A percentile compares a stretch with the other conserved stretches of the same genome.
phyloP scores from a whole-genome alignment of 1,140 invertebrate species.

The Eueides isabella region DNA sequence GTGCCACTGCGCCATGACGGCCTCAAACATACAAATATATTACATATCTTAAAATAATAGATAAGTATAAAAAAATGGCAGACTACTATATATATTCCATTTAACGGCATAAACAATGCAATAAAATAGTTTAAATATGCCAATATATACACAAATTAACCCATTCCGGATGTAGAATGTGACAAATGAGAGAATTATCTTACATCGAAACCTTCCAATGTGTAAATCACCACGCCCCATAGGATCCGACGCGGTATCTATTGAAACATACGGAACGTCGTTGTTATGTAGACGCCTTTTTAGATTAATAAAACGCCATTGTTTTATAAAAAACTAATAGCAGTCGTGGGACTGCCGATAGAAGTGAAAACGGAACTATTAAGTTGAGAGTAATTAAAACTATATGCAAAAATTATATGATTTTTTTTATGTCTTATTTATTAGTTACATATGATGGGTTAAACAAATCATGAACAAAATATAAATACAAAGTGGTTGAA shows the following conservation, averaged over 20 bases:
- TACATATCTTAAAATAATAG: no score
- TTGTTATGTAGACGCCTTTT: not conserved
- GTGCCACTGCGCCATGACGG: no score
- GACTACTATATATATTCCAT: not conserved
- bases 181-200: conserved; percentile 31
- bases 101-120: not conserved
- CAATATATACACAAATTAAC: conserved; percentile 38
- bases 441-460: no score
- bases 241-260: not conserved
- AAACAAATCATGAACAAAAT: no score
- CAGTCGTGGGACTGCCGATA: no score
- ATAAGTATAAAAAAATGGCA: no score
- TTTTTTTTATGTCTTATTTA: no score
- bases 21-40: not conserved
- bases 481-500: no score
- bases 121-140: conserved; percentile 19
- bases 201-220: conserved; percentile 22
- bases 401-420: no score
- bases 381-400: no score
- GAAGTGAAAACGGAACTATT: no score
- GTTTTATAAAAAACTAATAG: no score
- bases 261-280: not conserved
- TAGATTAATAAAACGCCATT: not conserved
- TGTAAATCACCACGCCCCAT: conserved; percentile 33
- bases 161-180: conserved; percentile 23